A percentile compares a stretch with the other conserved stretches of the same genome.
Conservation (phyloP, 2,888 invertebrate genomes). For the Chrysodeixis includens region DNA sequence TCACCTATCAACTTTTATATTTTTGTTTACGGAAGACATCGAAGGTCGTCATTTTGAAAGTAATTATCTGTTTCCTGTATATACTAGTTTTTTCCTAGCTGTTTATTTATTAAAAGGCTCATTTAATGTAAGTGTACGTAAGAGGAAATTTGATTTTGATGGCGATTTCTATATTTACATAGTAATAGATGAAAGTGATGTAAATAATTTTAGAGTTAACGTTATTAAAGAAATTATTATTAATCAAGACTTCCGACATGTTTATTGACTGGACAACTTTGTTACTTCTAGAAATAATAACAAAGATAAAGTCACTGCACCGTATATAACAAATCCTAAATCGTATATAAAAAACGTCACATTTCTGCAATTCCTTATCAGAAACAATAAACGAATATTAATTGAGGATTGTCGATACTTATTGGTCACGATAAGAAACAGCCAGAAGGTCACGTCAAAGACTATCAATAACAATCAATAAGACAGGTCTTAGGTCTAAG, state of each 20-base stretch:
- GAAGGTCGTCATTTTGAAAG: conserved; percentile 48
- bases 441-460: conserved; percentile 44
- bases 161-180: background rate
- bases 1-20: conserved; percentile 9
- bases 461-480: conserved; percentile 43
- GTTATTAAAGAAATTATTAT: background rate
- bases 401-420: conserved; percentile 33
- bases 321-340: background rate
- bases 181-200: background rate
- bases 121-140: conserved; percentile 22
- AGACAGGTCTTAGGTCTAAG: conserved; percentile 36
- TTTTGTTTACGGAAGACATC: conserved; percentile 47
- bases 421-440: conserved; percentile 45
- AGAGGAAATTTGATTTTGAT: conserved; percentile 16
- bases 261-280: background rate
- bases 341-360: background rate
- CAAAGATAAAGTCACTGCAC: background rate
- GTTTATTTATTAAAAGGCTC: conserved; percentile 16
- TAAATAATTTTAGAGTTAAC: background rate
- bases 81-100: conserved; percentile 49
- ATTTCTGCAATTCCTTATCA: background rate
- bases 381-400: background rate
- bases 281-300: background rate
- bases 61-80: conserved; percentile 41
- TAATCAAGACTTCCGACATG: background rate